Evolutionary conservation across 2,888 invertebrate species (phyloP).

Genomic region (Cephonodes hylas): DNA sequence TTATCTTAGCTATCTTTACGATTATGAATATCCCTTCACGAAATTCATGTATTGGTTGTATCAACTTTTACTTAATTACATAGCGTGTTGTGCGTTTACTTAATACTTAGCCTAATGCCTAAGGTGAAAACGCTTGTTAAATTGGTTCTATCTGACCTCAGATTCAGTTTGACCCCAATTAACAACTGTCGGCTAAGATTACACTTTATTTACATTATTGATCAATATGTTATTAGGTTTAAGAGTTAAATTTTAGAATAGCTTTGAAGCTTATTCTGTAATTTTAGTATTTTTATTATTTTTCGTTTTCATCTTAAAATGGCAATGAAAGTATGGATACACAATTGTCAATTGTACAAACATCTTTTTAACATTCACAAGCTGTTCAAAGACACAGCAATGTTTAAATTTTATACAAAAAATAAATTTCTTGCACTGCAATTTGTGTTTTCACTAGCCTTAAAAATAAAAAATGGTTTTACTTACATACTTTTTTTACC

Average conservation of each 20-base stretch:
- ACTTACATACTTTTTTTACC: too few relatives aligned
- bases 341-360: slow-evolving; percentile 9
- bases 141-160: too few relatives aligned
- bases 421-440: not conserved
- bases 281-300: not conserved
- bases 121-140: not conserved
- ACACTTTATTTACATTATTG: not conserved
- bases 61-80: too few relatives aligned
- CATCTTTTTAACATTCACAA: not conserved
- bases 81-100: not conserved
- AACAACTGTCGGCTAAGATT: not conserved
- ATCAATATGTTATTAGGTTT: not conserved
- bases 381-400: not conserved
- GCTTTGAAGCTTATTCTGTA: too few relatives aligned
- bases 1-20: too few relatives aligned
- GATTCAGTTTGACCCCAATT: not conserved
- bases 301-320: not conserved
- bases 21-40: not conserved
- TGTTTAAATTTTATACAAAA: not conserved
- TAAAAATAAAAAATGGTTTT: not conserved
- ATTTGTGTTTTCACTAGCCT: not conserved
- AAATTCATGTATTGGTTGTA: too few relatives aligned
- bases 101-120: not conserved
- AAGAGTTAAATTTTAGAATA: not conserved
- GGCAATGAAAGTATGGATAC: not conserved